These are phyloP conservation scores for Choreutis nemorana DNA, from an alignment of 2,888 invertebrate species.

Conservation along the genomic window DNA sequence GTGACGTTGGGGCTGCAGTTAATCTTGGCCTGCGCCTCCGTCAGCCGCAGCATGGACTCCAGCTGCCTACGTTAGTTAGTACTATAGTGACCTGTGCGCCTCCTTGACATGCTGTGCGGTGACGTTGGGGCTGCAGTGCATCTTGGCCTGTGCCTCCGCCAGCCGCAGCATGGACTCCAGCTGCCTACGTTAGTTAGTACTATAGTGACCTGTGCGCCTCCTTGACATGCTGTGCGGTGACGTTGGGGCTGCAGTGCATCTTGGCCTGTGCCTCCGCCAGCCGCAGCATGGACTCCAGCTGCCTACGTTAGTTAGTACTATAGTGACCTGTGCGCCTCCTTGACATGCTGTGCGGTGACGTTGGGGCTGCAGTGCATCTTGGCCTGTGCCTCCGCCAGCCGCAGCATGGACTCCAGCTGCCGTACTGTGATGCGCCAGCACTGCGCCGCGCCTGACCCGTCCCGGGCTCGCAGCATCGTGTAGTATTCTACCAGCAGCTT, in stretches of 20 bases:
- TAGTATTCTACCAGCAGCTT: conserved; percentile 89
- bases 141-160: conserved; percentile 95
- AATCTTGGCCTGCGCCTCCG: conserved; percentile 96
- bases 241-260: background rate
- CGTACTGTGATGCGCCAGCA: conserved; percentile 93
- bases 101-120: conserved; percentile 89
- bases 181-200: conserved; percentile 5
- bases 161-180: conserved; percentile 94
- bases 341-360: conserved; percentile 87
- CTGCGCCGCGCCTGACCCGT: conserved; percentile 70
- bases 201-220: background rate
- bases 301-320: background rate
- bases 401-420: conserved; percentile 87
- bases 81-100: conserved; percentile 77
- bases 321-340: conserved; percentile 76
- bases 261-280: background rate
- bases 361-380: conserved; percentile 94
- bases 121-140: conserved; percentile 94
- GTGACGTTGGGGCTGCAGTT: conserved; percentile 92
- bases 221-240: background rate
- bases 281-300: background rate
- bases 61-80: no score
- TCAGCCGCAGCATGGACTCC: conserved; percentile 93
- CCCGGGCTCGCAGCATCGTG: conserved; percentile 84
- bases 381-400: conserved; percentile 96